Conservation (phyloP, 2,113 vertebrate species). For the Pollimyrus isidori region DNA sequence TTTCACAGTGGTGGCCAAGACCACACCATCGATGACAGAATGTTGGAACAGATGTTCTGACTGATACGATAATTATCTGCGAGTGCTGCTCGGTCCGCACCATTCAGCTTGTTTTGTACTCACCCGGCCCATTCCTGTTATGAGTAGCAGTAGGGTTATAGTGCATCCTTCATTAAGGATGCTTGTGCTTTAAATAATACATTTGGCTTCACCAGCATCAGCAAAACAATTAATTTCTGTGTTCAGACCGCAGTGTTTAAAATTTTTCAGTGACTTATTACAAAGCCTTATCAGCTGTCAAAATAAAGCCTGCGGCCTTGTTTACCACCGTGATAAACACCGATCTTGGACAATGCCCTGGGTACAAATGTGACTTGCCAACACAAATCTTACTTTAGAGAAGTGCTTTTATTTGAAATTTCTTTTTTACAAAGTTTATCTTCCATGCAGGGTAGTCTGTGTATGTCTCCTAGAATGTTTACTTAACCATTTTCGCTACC, state of each 20-base stretch:
- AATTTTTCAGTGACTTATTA: neutral
- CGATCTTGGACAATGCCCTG: neutral
- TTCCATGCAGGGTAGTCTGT: neutral
- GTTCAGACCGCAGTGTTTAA: neutral
- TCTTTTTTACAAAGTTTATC: neutral
- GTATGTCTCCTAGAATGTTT: neutral
- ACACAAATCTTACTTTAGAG: neutral
- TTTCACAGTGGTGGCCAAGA: neutral
- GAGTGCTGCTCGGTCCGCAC: neutral
- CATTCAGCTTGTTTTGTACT: neutral
- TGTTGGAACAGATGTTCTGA: neutral
- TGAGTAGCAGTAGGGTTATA: too few relatives aligned
- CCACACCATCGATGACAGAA: neutral
- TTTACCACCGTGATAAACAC: neutral
- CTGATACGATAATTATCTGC: neutral
- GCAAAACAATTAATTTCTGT: neutral
- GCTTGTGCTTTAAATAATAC: neutral
- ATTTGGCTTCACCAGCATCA: neutral
- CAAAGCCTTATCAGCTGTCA: neutral
- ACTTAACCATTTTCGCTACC: neutral
- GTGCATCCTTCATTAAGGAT: neutral
- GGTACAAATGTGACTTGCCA: neutral
- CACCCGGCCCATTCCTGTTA: neutral
- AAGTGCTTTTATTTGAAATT: neutral
- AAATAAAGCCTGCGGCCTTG: neutral